phyloP scores from a whole-genome alignment of 2,113 vertebrate genomes.

The Perca fluviatilis region DNA sequence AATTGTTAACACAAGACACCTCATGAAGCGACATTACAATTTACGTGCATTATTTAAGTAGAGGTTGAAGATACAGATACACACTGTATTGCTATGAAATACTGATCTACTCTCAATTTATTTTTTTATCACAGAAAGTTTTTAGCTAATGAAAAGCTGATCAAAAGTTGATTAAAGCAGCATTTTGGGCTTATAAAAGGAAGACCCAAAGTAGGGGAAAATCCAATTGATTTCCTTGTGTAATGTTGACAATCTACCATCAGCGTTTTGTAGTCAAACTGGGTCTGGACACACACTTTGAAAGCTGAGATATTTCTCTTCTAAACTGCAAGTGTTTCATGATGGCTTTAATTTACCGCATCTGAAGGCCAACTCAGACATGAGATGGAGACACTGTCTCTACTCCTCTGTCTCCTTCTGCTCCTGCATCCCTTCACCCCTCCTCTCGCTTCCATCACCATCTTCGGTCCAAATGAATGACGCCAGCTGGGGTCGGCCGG shows the following conservation, averaged over 20 bases:
- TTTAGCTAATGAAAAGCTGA: not conserved
- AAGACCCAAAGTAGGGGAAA: not conserved
- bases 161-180: not conserved
- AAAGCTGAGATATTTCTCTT: constrained; percentile 23
- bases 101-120: not conserved
- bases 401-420: constrained; percentile 33
- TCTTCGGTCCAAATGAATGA: constrained; percentile 93
- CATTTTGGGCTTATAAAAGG: not conserved
- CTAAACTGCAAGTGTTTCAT: constrained; percentile 32
- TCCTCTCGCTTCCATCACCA: constrained; percentile 64
- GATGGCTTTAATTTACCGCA: constrained; percentile 53
- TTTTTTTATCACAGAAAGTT: not conserved
- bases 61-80: not conserved
- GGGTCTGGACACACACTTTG: not conserved
- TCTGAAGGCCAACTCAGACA: constrained; percentile 33
- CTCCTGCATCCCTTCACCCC: constrained; percentile 35
- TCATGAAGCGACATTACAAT: not conserved
- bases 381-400: constrained; percentile 67
- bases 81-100: not conserved
- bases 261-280: not conserved
- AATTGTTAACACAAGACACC: not conserved
- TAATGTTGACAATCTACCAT: not conserved
- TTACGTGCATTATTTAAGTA: not conserved
- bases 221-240: not conserved
- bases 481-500: constrained; percentile 94